Evolutionary conservation across 1,140 invertebrate genomes (phyloP).

Genomic region (Musca vetustissima): DNA sequence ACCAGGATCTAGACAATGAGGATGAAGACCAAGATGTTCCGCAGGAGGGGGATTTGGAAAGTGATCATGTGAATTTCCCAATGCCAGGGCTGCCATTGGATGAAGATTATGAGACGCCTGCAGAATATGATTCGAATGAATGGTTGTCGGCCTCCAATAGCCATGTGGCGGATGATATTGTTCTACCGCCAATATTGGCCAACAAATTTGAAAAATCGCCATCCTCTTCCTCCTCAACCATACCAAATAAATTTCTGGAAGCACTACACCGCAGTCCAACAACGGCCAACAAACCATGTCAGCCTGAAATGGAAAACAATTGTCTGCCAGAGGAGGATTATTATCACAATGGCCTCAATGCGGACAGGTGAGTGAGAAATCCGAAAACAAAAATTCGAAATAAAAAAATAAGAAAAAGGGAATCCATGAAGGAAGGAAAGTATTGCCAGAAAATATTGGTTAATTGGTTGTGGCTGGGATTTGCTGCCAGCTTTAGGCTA

Average conservation of each 20-base stretch:
- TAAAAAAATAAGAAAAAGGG: no score
- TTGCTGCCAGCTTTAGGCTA: no score
- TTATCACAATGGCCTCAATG: constrained; percentile 40
- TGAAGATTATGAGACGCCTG: neutral
- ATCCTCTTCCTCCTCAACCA: neutral
- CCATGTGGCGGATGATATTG: neutral
- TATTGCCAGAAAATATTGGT: neutral
- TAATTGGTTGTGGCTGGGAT: neutral
- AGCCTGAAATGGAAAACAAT: constrained; percentile 31
- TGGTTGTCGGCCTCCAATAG: neutral
- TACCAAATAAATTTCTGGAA: constrained; percentile 19
- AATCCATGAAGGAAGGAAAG: no score
- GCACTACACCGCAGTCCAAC: constrained; percentile 30
- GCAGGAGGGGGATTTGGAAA: neutral
- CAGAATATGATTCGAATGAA: neutral
- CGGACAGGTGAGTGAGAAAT: constrained; percentile 39
- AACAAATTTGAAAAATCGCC: no score
- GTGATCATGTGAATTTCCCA: neutral
- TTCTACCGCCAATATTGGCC: neutral
- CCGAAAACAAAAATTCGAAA: no score
- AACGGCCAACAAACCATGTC: constrained; percentile 33
- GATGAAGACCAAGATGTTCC: neutral
- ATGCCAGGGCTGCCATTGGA: constrained; percentile 1
- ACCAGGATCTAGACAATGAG: constrained; percentile 22
- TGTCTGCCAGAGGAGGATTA: constrained; percentile 42